Base-by-base conservation (phyloP, 2,888 invertebrate genomes). In the Himalopsyche anomala region DNA sequence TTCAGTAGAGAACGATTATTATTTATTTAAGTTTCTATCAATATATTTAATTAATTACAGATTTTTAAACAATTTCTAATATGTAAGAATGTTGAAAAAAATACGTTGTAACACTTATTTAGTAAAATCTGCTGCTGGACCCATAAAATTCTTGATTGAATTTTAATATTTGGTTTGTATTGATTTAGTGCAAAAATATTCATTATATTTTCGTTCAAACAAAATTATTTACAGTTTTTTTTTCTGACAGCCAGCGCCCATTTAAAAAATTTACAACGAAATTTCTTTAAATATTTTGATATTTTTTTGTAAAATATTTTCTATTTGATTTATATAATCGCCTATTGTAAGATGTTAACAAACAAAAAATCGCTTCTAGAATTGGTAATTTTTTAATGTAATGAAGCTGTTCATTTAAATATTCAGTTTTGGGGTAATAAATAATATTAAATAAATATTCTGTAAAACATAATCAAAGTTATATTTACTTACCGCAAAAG, bases 251-350 rank as follows among this genome's bases (percentile, higher is more conserved):
- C 19, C 28, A 62, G 28, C 28, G 15, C 62, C 62, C 62, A 62
- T 62, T 62, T 62, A 62, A 28, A 62, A 45, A 56, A n/a, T 56
- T 56, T 19, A 62, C 62, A 62, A 62, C 62, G 11, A 62, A 62
- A 62, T 62, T 62, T 62, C 62, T 19, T 62, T 62, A 62, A n/a
- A 62, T 62, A 62, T 62, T 62, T 62, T 62, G 62, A 62, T 62
- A 2, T 62, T 51, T 3, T 45, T 9, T 28, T 62, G 19, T 62
- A 62, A 62, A 2, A 62, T 62, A 19, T 62, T 62, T 62, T 62
- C 19, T 28, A 11, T 62, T 62, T 62, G 62, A 62, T 62, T 62
- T 62, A 62, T 62, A 62, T 62, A 62, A 62, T 62, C 19, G 62
- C 19, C 62, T 62, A 62, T 62, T 62, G 62, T 62, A 28, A 62